These are phyloP conservation scores for Epinephelus malabaricus DNA, from an alignment of 2,797 vertebrate genomes.

Conservation along the genomic window DNA sequence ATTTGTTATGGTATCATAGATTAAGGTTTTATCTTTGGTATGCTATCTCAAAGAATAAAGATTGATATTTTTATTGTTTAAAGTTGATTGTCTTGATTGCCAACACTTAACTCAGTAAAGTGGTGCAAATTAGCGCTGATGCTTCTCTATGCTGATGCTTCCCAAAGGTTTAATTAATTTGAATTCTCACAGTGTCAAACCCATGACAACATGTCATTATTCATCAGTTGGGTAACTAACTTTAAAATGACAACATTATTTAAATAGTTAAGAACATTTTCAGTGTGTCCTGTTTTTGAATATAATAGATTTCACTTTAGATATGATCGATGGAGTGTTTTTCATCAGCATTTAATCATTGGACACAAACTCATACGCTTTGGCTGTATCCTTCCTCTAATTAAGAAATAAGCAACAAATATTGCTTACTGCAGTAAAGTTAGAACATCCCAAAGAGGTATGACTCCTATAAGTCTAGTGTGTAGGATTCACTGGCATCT, in stretches of 20 bases:
- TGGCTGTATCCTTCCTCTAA: slow-evolving; percentile 7
- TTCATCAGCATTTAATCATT: background rate
- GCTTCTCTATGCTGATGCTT: background rate
- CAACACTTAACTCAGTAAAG: background rate
- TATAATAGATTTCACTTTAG: background rate
- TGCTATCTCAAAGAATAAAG: slow-evolving; percentile 97
- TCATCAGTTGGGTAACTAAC: background rate
- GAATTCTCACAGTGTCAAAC: background rate
- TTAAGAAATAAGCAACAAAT: slow-evolving; percentile 1
- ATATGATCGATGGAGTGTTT: background rate
- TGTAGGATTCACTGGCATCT: no score
- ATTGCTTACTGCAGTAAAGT: background rate
- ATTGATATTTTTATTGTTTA: slow-evolving; percentile 88
- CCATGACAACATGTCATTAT: background rate
- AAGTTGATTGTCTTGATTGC: slow-evolving; percentile 52
- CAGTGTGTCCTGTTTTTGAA: background rate
- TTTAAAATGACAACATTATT: background rate
- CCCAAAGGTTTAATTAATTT: background rate
- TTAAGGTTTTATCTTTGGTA: slow-evolving; percentile 91
- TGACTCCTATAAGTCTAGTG: no score
- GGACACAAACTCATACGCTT: background rate
- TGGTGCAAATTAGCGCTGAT: background rate
- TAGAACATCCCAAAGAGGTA: background rate
- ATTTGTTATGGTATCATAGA: slow-evolving; percentile 89
- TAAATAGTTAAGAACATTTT: background rate